Conservation (phyloP, 2,113 vertebrate genomes). For the Notothenia coriiceps region DNA sequence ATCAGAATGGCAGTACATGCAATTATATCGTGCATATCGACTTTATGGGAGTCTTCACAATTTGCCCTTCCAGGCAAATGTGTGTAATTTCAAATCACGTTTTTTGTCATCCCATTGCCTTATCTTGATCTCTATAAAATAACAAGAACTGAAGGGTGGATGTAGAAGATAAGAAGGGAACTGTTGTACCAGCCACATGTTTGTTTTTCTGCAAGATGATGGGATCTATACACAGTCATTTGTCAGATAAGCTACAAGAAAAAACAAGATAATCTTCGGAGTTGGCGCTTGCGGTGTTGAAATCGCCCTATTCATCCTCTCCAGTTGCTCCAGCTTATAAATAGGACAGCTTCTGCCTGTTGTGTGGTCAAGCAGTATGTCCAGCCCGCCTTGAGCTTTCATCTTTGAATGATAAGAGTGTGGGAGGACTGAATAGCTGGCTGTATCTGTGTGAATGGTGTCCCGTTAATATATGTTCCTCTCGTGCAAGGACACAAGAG, state of each 20-base stretch:
- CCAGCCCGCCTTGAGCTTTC: slow-evolving; percentile 62
- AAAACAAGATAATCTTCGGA: slow-evolving; percentile 21
- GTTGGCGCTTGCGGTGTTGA: slow-evolving; percentile 24
- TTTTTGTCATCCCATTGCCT: background rate
- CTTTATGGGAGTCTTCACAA: background rate
- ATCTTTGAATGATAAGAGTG: slow-evolving; percentile 57
- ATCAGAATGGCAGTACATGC: slow-evolving; percentile 1
- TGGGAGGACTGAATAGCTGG: slow-evolving; percentile 48
- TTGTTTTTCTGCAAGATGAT: background rate
- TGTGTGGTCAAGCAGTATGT: slow-evolving; percentile 58
- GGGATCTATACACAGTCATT: slow-evolving; percentile 25
- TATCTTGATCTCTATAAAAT: background rate
- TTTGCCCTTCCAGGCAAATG: background rate
- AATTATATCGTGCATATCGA: background rate
- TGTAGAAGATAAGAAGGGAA: background rate
- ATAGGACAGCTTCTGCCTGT: slow-evolving; percentile 62
- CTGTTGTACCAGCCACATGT: background rate
- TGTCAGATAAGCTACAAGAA: background rate
- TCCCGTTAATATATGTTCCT: slow-evolving; percentile 56
- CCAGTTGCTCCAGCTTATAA: slow-evolving; percentile 47
- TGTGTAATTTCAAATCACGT: background rate
- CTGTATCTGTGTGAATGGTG: slow-evolving; percentile 40
- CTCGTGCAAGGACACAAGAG: slow-evolving; percentile 60
- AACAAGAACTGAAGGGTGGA: background rate
- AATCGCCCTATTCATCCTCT: slow-evolving; percentile 38